phyloP scores from a whole-genome alignment of 1,140 invertebrate genomes.

The Drosophila dunni region DNA sequence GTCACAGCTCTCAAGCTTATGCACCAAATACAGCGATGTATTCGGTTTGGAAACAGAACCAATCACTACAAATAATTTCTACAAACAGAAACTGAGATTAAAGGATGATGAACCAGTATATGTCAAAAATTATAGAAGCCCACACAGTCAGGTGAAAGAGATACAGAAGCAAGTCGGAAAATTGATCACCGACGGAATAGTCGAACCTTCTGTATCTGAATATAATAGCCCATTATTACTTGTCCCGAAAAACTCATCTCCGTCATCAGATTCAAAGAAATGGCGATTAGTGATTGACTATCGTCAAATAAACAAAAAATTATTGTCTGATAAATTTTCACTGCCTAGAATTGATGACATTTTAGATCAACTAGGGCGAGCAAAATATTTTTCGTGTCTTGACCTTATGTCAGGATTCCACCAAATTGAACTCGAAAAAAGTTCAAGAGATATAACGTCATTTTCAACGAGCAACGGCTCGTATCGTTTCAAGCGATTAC shows the following conservation, averaged over 20 bases:
- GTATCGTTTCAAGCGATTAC: no score
- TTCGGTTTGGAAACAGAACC: constrained; percentile 11
- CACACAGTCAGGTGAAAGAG: no score
- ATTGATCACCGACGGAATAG: no score
- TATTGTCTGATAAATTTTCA: neutral
- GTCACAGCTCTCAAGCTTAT: neutral
- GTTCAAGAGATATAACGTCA: constrained; percentile 10
- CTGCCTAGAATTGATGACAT: constrained; percentile 1
- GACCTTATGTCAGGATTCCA: constrained; percentile 13
- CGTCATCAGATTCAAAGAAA: no score
- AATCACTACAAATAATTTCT: constrained; percentile 4
- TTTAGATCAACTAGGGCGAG: constrained; percentile 6
- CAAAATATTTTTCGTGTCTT: constrained; percentile 13
- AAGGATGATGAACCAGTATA: neutral
- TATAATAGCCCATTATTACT: no score
- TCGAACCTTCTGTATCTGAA: no score
- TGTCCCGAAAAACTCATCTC: no score
- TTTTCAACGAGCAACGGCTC: constrained; percentile 11
- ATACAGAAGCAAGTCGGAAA: no score
- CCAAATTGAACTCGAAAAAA: constrained; percentile 18
- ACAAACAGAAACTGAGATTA: constrained; percentile 1
- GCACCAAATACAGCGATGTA: constrained; percentile 19
- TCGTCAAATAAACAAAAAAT: neutral
- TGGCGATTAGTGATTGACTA: no score
- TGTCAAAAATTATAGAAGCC: neutral